A percentile compares a stretch with the other conserved stretches of the same genome.
phyloP scores from a whole-genome alignment of 2,888 invertebrate species.

The Allolobophora icterica region DNA sequence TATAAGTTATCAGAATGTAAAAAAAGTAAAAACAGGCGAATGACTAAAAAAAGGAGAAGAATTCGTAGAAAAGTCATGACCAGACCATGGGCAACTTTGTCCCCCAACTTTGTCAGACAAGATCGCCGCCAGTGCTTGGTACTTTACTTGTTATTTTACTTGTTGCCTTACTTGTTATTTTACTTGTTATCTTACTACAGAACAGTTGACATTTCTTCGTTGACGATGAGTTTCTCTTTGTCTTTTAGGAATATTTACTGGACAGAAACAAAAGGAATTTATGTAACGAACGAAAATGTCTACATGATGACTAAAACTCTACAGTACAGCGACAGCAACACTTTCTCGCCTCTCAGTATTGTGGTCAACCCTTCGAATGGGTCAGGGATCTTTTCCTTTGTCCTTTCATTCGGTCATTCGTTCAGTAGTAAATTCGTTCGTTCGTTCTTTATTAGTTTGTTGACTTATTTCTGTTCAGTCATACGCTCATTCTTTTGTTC shows the following conservation, averaged over 20 bases:
- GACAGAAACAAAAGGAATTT: conserved; percentile 22
- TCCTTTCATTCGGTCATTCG: not conserved
- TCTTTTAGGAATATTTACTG: conserved; percentile 25
- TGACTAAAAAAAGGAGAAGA: too few species aligned
- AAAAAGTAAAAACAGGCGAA: too few species aligned
- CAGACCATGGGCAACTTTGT: too few species aligned
- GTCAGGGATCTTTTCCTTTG: not conserved
- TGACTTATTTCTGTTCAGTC: not conserved
- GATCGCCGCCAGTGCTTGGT: too few species aligned
- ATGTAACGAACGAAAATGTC: conserved; percentile 12
- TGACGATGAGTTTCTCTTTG: not conserved
- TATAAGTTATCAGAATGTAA: too few species aligned
- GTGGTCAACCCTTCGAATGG: conserved; percentile 28
- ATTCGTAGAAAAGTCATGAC: too few species aligned
- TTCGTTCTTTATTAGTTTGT: not conserved
- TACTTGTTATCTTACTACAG: not conserved
- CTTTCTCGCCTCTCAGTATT: conserved; percentile 13
- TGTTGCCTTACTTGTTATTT: too few species aligned
- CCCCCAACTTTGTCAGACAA: too few species aligned
- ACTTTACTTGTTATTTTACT: too few species aligned
- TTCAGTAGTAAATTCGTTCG: not conserved
- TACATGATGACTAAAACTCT: conserved; percentile 24
- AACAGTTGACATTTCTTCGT: too few species aligned
- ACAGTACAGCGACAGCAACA: not conserved
- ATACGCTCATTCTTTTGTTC: not conserved